Base-by-base conservation (phyloP, 2,888 invertebrate species). In the Clistopyga incitator region DNA sequence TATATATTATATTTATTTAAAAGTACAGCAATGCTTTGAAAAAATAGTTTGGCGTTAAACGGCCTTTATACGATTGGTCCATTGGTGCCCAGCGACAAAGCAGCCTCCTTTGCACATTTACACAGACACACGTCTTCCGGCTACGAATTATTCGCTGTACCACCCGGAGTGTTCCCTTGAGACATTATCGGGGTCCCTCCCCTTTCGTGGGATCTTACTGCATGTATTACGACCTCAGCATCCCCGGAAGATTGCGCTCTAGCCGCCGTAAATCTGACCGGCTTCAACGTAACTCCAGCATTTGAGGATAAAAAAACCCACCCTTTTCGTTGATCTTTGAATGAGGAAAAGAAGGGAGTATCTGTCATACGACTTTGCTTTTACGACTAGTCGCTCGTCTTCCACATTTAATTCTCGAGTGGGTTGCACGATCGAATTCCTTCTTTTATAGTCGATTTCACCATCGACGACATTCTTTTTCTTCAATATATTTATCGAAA, bases 391-490 rank as follows among this genome's bases (percentile, higher is more conserved):
- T 23, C 38, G 59, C 47, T 77, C 52, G 59, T 70, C 29, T 76
- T 34, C 70, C 45, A 34, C 47, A 67, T 47, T 76, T 50, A 83
- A 83, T 83, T 72, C 82, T 71, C 82, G 25, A 76, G 76, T 83
- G 82, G 79, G 42, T 79, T 65, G 76, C n/a, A 18, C 10, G 18
- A 20, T 45, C 25, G 13, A 25, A 23, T 29, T 34, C 10, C 4
- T 3, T 15, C 15, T 56, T 56, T 56, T 56, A 56, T 3, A 25
- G 25, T 15, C 11, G 25, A 23, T 56, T 15, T 3, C 13, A 25
- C 4, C 56, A 56, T 13, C 25, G 23, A 13, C 15, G 23, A 25
- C 15, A 56, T 11, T 25, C 56, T 15, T 15, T 0, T 56, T 25
- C 18, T 50, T 50, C 47, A 38, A 38, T 38, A 10, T 38, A 38